Percentiles rank a stretch among this genome's conserved stretches.
Conservation (phyloP, 2,888 invertebrate genomes). For the Caenorhabditis virilis region DNA sequence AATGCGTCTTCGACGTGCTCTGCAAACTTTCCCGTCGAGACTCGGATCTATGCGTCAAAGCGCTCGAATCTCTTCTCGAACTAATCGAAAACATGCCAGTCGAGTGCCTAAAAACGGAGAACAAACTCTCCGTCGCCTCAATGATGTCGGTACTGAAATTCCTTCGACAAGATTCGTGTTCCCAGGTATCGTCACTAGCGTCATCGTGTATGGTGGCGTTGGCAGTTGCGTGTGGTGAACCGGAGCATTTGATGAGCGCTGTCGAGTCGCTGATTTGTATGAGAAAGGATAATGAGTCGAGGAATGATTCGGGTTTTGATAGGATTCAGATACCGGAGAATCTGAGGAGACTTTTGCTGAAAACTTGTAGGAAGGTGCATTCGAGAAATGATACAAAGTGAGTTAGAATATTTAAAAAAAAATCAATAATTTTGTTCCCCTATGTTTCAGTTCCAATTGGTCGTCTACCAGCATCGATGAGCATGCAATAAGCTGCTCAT, state of each 20-base stretch:
- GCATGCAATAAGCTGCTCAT: slow-evolving; percentile 37
- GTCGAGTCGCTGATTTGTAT: slow-evolving; percentile 40
- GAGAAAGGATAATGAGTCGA: slow-evolving; percentile 30
- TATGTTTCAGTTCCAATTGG: slow-evolving; percentile 38
- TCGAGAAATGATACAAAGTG: slow-evolving; percentile 17
- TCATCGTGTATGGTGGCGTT: slow-evolving; percentile 89
- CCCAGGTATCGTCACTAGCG: slow-evolving; percentile 80
- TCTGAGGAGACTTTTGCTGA: slow-evolving; percentile 52
- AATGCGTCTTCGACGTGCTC: slow-evolving; percentile 87
- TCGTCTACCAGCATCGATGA: slow-evolving; percentile 35
- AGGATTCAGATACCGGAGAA: slow-evolving; percentile 56
- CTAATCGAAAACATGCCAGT: slow-evolving; percentile 77
- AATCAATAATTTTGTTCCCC: too few species aligned
- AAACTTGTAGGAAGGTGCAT: slow-evolving; percentile 50
- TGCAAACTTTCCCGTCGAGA: slow-evolving; percentile 83
- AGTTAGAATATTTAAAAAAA: background rate
- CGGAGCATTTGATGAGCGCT: slow-evolving; percentile 56
- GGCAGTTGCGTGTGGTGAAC: slow-evolving; percentile 87
- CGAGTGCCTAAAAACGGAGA: slow-evolving; percentile 83
- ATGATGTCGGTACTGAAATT: slow-evolving; percentile 81
- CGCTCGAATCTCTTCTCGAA: slow-evolving; percentile 80
- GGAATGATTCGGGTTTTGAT: slow-evolving; percentile 42
- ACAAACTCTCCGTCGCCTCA: slow-evolving; percentile 78
- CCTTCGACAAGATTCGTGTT: slow-evolving; percentile 55
- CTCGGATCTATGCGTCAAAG: slow-evolving; percentile 82